Base-by-base conservation (phyloP, 1,140 invertebrate genomes). In the Papilio helenus region DNA sequence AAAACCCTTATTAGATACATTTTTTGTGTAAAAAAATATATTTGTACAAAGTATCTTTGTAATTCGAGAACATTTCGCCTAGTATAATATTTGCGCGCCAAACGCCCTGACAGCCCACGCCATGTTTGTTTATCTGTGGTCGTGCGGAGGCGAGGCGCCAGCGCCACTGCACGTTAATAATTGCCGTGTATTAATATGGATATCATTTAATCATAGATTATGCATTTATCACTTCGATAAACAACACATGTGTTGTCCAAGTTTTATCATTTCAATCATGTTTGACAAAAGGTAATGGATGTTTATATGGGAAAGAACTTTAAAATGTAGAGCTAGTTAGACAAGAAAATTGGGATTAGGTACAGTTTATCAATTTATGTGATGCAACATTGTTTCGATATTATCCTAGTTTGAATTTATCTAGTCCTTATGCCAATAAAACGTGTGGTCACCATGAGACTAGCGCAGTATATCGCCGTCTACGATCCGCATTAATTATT, bases 401-500 rank as follows among this genome's bases (percentile, higher is more conserved):
- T 46, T 46, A 0, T 23, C 10, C 9, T 26, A 61, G 18, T 58
- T 26, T 23, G 7, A 23, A 23, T 23, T 20, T 8, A 20, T 26
- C 26, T 34, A 29, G 26, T 68, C 23, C 3, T 29, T 14, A 29
- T 34, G 26, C 2, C 7, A 68, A 2, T 29, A 29, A 68, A 68
- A 68, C 14, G 61, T 26, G 20, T 77, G 76, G 76, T 65, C 23
- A 77, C 18, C 51, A 9, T 29, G 29, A 58, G 51, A n/a, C 55
- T 44, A 61, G 51, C 76, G 29, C 76, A 58, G 76, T 77, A 61
- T 77, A 77, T 44, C 76, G 74, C 74, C 51, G 76, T 77, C 76
- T 77, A 55, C 76, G 76, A 77, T 65, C 34, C 55, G 55, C 51
- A 77, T 77, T 77, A 77, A 77, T 77, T 77, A 77, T 77, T 77